Evolutionary conservation across 1,140 invertebrate species (phyloP), one percentile per base, ranked within the genome.

Genomic region (Nephila pilipes): DNA sequence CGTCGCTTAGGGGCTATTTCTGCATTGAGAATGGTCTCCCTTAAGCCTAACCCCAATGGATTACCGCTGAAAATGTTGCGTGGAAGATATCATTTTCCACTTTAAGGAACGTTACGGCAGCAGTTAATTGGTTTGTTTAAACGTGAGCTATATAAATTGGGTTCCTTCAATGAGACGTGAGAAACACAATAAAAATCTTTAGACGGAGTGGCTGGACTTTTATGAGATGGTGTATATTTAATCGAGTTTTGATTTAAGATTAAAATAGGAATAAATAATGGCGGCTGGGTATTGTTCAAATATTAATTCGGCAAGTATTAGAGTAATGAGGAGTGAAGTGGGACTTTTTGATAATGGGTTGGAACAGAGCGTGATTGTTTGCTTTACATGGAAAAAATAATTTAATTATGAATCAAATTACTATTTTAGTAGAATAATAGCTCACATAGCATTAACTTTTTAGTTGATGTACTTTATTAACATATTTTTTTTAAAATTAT

Each of bases 1-100:
- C 63, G 63, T 65, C 63, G 36, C 88, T 90, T 36, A 93, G 85
- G 91, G 85, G 85, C 85, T 93, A 87, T 87, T 93, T 87, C 63
- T 93, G 91, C 91, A 93, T 75, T 80, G 91, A 87, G 81, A 80
- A 93, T 79, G 54, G 90, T 57, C 54, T 85, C 60, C 25, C 80
- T 85, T 88, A 88, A 88, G 87, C 89, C 89, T 80, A 79, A 90
- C 90, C 90, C 55, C 79, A 87, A 25, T 29, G 79, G 90, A 85
- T 85, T 85, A 63, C 79, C 79, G 58, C 57, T 83, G 79, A 57
- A 69, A 92, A 92, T 69, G 81, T 80, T 81, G 65, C 63, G 87
- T 55, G 63, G 58, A 87, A 87, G 85, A 80, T 90, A 57, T 58
- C 57, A 85, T 91, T 91, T 83, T 55, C 81, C 90, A 85, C 90